These are phyloP conservation scores for Nephrotoma guestfalica DNA, from an alignment of 2,888 invertebrate genomes.

Conservation along the genomic window DNA sequence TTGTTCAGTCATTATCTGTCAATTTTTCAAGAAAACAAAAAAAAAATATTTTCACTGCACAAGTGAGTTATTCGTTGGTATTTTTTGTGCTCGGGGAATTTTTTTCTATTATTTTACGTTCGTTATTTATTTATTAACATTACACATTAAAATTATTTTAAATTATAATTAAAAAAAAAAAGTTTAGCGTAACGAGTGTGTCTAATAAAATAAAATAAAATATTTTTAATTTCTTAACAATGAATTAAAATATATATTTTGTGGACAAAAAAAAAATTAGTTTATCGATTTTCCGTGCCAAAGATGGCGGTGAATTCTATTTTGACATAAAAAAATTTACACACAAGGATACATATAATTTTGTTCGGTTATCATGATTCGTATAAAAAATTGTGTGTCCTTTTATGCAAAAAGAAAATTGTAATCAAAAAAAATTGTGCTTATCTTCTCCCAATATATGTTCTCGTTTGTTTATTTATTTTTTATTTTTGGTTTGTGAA, in stretches of 20 bases:
- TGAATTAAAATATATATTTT: background rate
- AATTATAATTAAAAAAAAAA: no score
- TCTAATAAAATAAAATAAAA: no score
- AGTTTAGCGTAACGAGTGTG: no score
- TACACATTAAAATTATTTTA: background rate
- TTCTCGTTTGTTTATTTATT: background rate
- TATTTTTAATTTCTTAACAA: no score
- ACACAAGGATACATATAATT: background rate
- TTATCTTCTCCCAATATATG: background rate
- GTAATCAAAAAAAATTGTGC: background rate
- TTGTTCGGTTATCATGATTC: background rate
- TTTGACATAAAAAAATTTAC: background rate
- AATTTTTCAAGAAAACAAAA: background rate
- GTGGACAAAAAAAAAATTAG: background rate
- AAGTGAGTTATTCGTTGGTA: background rate
- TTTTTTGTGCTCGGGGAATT: background rate
- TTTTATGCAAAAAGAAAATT: background rate
- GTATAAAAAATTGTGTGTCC: background rate
- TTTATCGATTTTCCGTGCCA: conserved; percentile 1
- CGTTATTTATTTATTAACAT: background rate
- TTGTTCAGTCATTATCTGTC: background rate
- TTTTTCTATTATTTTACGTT: background rate
- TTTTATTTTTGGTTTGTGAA: background rate
- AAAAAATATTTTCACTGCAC: background rate
- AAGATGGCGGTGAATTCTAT: conserved; percentile 1